Percentiles rank a stretch among this genome's conserved stretches.
phyloP scores from a whole-genome alignment of 1,140 invertebrate species.

The Drosophila persimilis region DNA sequence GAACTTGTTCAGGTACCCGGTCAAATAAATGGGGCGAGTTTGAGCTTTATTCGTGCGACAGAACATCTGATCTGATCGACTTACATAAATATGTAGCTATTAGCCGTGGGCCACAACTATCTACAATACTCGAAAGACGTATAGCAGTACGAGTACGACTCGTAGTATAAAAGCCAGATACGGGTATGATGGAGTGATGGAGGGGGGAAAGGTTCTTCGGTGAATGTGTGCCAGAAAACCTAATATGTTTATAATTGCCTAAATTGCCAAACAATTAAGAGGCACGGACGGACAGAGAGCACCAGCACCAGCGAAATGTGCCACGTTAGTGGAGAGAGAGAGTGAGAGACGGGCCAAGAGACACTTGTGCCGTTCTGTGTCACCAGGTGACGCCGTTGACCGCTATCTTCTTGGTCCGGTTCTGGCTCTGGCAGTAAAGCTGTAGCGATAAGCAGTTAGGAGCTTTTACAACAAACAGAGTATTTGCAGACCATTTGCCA shows the following conservation, averaged over 20 bases:
- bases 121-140: no score
- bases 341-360: neutral
- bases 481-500: no score
- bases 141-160: no score
- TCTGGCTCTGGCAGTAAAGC: constrained; percentile 20
- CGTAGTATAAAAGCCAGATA: no score
- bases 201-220: constrained; percentile 12
- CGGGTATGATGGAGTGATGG: no score
- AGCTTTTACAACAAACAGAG: neutral
- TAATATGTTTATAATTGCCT: constrained; percentile 73
- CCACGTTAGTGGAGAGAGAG: constrained; percentile 3
- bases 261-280: constrained; percentile 68
- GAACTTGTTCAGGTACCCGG: no score
- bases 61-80: no score
- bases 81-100: no score
- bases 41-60: no score
- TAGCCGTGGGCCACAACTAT: no score
- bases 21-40: no score
- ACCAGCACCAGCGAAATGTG: constrained; percentile 42
- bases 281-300: constrained; percentile 8
- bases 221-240: constrained; percentile 57
- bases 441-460: constrained; percentile 58
- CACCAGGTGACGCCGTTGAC: constrained; percentile 19
- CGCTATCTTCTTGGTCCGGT: constrained; percentile 3
- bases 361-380: constrained; percentile 14